Evolutionary conservation across 2,797 vertebrate genomes (phyloP), one percentile per base, ranked within the genome.

Genomic region (Fratercula arctica): DNA sequence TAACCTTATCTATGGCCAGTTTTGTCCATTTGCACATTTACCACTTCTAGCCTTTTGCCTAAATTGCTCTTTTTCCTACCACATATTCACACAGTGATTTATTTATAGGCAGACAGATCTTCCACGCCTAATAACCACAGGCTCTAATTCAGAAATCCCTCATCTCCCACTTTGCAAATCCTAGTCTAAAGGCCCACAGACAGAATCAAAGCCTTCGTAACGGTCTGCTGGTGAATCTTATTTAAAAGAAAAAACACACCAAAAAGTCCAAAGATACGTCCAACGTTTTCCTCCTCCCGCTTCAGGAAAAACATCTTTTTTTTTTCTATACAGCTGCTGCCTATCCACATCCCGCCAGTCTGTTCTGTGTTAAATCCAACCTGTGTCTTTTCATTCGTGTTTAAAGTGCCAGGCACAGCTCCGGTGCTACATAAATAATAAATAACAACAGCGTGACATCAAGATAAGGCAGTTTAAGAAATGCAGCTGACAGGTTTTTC

Each of bases 211-310:
- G 33, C 26, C 33, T 64, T 31, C 35, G 6, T 16, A 50, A 37
- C 0, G 0, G 8, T 19, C 56, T 76, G 17, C 24, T 17, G 19
- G 21, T 10, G 5, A 57, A 48, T 13, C 16, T 41, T 16, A 8
- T 35, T 66, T 56, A 20, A 50, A 39, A 68, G 25, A 50, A 51
- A 26, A 21, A 20, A 16, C 10, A 25, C 16, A 61, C 56, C 13
- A 74, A 35, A 6, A 63, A 75, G 5, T 9, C 26, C 3, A n/a
- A 31, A 73, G 28, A 13, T 0, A 1, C 5, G 3, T 29, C 43
- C 29, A 41, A 10, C 1, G 8, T 73, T 84, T 43, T 60, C 70
- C 21, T 57, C 59, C 35, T 63, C 35, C 19, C 3, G 1, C 57
- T 56, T 37, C 25, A 45, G 21, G 18, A 79, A 48, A 83, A 61